Percentiles rank a stretch among this genome's conserved stretches.
phyloP scores from a whole-genome alignment of 2,888 invertebrate genomes.

The Melieria picta region DNA sequence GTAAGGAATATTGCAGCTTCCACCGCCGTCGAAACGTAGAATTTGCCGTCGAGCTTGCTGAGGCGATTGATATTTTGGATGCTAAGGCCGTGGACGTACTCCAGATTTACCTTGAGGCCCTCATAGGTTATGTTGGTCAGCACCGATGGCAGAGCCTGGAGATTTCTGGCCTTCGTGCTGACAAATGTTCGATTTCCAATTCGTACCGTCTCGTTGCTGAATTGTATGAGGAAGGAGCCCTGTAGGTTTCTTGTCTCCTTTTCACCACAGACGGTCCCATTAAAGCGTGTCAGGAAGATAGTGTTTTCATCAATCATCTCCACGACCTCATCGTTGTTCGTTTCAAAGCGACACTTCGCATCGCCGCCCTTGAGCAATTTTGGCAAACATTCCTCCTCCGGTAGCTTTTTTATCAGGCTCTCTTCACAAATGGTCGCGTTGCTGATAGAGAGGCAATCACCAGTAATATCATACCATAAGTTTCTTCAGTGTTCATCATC shows the following conservation, averaged over 20 bases:
- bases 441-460: neutral
- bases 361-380: too few relatives aligned
- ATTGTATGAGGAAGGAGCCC: too few relatives aligned
- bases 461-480: neutral
- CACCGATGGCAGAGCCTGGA: neutral
- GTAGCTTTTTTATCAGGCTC: neutral
- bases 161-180: too few relatives aligned
- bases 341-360: too few relatives aligned
- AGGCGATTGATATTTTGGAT: neutral
- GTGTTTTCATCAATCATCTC: too few relatives aligned
- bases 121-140: neutral
- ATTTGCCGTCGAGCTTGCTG: neutral
- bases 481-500: neutral
- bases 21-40: neutral
- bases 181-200: too few relatives aligned
- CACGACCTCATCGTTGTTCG: too few relatives aligned
- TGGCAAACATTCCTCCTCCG: too few relatives aligned
- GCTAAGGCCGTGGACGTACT: neutral
- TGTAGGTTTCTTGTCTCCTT: too few relatives aligned
- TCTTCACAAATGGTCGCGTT: slow-evolving; percentile 1
- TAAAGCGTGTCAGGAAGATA: too few relatives aligned
- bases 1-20: neutral
- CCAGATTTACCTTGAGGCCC: neutral
- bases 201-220: too few relatives aligned
- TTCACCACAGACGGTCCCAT: too few relatives aligned